Evolutionary conservation across 2,113 vertebrate genomes (phyloP), one percentile per base, ranked within the genome.

Genomic region (Aramus guarauna): DNA sequence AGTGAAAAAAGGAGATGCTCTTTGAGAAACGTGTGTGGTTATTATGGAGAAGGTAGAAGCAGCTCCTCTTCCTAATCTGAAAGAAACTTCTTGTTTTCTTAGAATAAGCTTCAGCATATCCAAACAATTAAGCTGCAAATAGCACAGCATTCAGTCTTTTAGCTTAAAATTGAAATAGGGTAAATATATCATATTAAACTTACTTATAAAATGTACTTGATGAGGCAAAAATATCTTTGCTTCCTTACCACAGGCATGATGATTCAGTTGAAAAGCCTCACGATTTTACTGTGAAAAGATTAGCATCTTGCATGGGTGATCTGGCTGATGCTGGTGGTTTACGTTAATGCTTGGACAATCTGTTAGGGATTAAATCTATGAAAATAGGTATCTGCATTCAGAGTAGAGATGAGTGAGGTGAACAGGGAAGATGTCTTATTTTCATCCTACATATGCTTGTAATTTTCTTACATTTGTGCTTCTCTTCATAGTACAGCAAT

Each of bases 311-410:
- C 80, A 32, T 79, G 94, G 68, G 29, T 69, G 55, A 68, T 29
- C 76, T 93, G 47, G 30, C 50, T 96, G 96, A 82, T 30, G 9
- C 52, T 96, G 83, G 84, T 92, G 94, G 69, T 94, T 97, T 90
- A 52, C 77, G 48, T 83, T 75, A 83, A 52, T 43, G 39, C 34
- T 77, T 94, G 97, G 92, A 74, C 67, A 93, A 16, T 72, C 60
- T 77, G 82, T 87, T 92, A 88, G 82, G 86, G 58, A 47, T 87
- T 85, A 47, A 84, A 85, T 75, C 53, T 96, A 24, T 90, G 87
- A 77, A 92, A 96, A 79, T 3, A 83, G 22, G 0, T 63, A 32
- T 2, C 36, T 66, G 34, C 29, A n/a, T 58, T 69, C 45, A 82
- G 60, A 91, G 64, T 17, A 48, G 73, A 86, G 24, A 43, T 34